Base-by-base conservation (phyloP, 2,888 invertebrate genomes). In the Andrena trimmerana region DNA sequence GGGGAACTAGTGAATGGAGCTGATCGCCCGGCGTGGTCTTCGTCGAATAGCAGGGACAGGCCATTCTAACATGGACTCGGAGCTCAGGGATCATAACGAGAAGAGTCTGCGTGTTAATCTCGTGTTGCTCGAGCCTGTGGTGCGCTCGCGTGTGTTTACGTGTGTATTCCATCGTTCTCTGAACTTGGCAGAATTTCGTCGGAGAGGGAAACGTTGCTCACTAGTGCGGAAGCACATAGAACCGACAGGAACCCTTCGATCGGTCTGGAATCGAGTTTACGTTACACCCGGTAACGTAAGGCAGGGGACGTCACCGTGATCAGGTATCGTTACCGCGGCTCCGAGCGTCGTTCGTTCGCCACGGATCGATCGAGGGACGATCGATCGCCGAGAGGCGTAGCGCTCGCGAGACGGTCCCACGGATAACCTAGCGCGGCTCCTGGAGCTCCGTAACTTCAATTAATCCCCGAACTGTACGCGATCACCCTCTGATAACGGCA, bases 401-500 rank as follows among this genome's bases (percentile, higher is more conserved):
- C 78, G 84, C 78, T 74, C 78, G 73, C 81, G 33, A 71, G 72
- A 78, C 86, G 87, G 81, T 81, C 86, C 84, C 79, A 75, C 80
- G 79, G 65, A 65, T 78, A 75, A 77, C 80, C 77, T 68, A 81
- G 85, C 85, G 83, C 78, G 87, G 85, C 82, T 87, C 88, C 80
- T 88, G 83, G 84, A 87, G 79, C 70, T 86, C 74, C 74, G 79
- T 85, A 73, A 82, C 75, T 84, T 73, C 78, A 85, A 78, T 86
- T 82, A 67, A 86, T 88, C 78, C 84, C 88, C 84, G 81, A 89
- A 89, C 82, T 87, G 88, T 90, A 85, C 89, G 83, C 87, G 57
- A 79, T 86, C 84, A 91, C 91, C 91, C 92, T 91, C 90, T 92
- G 91, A 90, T 91, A 92, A 92, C 90, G 90, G 91, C 79, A 74